phyloP scores from a whole-genome alignment of 2,797 vertebrate species.

The Lepilemur ruficaudatus region DNA sequence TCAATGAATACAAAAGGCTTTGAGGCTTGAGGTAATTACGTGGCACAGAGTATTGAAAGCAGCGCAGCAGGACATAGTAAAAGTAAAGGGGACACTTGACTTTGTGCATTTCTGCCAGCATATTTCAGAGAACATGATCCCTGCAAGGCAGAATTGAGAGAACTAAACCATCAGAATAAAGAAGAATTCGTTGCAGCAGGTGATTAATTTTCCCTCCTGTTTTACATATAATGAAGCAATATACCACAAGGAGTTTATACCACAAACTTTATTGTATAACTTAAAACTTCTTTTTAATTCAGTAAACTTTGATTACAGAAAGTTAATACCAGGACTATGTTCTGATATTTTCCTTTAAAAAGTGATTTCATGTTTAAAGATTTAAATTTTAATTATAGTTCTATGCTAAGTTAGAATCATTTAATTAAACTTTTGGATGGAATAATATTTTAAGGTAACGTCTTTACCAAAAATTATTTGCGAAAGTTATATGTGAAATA shows the following conservation, averaged over 20 bases:
- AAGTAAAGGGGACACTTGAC: conserved; percentile 27
- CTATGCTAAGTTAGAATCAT: background rate
- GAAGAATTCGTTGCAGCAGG: background rate
- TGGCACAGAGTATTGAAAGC: background rate
- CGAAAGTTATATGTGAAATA: conserved; percentile 26
- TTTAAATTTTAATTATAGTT: background rate
- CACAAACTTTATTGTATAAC: background rate
- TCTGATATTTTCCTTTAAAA: conserved; percentile 9
- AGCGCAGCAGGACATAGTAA: background rate
- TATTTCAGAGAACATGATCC: conserved; percentile 37
- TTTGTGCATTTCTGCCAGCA: conserved; percentile 7
- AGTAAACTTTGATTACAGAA: background rate
- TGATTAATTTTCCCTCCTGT: background rate
- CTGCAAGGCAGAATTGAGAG: background rate
- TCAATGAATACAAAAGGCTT: background rate
- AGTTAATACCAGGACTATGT: background rate
- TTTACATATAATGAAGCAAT: conserved; percentile 14
- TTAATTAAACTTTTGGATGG: background rate
- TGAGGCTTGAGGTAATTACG: conserved; percentile 22
- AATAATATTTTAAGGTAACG: background rate
- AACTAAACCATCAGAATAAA: background rate
- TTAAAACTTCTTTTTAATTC: conserved; percentile 31
- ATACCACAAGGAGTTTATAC: background rate
- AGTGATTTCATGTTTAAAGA: conserved; percentile 6
- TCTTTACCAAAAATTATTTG: background rate